Evolutionary conservation across 64 coral and sea anemone genomes (phyloP).

Genomic region (Pocillopora damicornis): DNA sequence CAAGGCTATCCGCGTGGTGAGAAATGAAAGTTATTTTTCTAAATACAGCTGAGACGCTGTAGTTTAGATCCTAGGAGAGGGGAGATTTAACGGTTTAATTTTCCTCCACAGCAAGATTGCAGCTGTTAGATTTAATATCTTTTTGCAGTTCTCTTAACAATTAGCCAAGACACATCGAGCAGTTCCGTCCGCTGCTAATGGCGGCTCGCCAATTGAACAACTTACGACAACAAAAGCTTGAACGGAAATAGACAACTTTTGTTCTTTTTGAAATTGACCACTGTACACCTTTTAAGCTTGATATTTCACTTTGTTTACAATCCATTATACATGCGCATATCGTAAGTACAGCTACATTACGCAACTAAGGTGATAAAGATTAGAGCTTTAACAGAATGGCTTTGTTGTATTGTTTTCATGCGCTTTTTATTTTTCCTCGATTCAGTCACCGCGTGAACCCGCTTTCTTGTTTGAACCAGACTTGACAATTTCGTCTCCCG

Average conservation of each 20-base stretch:
- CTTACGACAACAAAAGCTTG: neutral
- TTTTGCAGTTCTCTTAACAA: neutral
- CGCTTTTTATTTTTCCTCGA: neutral
- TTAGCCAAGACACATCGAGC: neutral
- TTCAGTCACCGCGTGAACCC: constrained; percentile 36
- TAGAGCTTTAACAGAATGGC: neutral
- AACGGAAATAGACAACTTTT: neutral
- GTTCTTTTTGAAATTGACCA: neutral
- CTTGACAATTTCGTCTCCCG: constrained; percentile 25
- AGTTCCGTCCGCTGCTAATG: neutral
- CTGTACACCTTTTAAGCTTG: too few relatives aligned
- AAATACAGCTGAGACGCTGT: neutral
- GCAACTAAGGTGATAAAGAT: neutral
- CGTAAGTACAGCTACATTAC: neutral
- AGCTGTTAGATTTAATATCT: neutral
- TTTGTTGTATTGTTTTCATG: neutral
- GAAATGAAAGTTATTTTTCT: neutral
- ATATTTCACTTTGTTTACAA: too few relatives aligned
- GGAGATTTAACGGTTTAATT: neutral
- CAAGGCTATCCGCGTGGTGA: constrained; percentile 16
- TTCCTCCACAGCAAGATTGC: neutral
- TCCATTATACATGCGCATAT: too few relatives aligned
- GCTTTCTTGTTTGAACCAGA: constrained; percentile 45
- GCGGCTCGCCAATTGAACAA: neutral
- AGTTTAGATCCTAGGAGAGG: neutral